Percentiles rank a stretch among this genome's conserved stretches.
Evolutionary conservation across 2,797 vertebrate species (phyloP).

Genomic region (Anabas testudineus): DNA sequence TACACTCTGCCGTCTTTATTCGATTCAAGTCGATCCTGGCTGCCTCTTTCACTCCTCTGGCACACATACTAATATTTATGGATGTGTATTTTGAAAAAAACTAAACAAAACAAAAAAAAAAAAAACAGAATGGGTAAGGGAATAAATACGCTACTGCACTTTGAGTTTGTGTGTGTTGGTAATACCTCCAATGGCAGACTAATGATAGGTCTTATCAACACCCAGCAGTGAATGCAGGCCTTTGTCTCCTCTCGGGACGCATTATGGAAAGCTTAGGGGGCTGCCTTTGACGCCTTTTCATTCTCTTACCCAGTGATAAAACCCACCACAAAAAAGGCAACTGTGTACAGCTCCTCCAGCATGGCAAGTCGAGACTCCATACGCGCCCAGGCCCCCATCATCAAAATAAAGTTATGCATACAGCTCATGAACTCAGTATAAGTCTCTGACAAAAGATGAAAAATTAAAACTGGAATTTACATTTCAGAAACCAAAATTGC

Average conservation of each 20-base stretch:
- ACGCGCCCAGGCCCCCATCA: slow-evolving; percentile 30
- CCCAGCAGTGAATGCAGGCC: slow-evolving; percentile 80
- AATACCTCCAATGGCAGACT: slow-evolving; percentile 81
- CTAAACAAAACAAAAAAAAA: too few species aligned
- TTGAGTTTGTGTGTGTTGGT: slow-evolving; percentile 66
- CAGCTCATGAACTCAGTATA: slow-evolving; percentile 46
- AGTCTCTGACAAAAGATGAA: slow-evolving; percentile 58
- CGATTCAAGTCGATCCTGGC: slow-evolving; percentile 63
- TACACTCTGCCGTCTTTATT: slow-evolving; percentile 69
- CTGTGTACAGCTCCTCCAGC: slow-evolving; percentile 59
- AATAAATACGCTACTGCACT: slow-evolving; percentile 63
- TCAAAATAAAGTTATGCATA: slow-evolving; percentile 56
- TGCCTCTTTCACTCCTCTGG: slow-evolving; percentile 63
- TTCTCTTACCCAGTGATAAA: slow-evolving; percentile 75
- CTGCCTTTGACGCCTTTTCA: slow-evolving; percentile 78
- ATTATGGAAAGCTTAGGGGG: slow-evolving; percentile 81
- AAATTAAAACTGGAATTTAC: slow-evolving; percentile 44
- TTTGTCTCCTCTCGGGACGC: slow-evolving; percentile 78
- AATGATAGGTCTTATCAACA: slow-evolving; percentile 85
- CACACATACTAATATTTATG: slow-evolving; percentile 60
- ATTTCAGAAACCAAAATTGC: slow-evolving; percentile 43
- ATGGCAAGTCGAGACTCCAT: slow-evolving; percentile 66
- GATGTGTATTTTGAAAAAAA: slow-evolving; percentile 34
- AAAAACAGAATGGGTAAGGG: slow-evolving; percentile 46
- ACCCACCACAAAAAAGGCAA: slow-evolving; percentile 62